These are phyloP conservation scores for Aegotheles bennettii DNA, from an alignment of 2,113 vertebrate species.

Conservation along the genomic window DNA sequence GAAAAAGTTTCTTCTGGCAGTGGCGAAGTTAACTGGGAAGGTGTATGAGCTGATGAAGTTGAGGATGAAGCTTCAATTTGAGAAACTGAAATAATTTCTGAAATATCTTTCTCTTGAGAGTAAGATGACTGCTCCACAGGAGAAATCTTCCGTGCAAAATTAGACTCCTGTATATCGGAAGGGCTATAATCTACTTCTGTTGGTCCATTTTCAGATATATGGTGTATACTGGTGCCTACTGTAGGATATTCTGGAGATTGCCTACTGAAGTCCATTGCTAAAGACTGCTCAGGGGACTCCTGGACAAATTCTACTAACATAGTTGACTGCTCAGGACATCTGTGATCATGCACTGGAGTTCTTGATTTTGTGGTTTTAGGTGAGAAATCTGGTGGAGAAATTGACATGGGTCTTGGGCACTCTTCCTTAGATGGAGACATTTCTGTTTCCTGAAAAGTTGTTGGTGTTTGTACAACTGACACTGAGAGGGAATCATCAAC, in stretches of 20 bases:
- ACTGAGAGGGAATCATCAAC: constrained; percentile 97
- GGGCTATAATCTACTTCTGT: constrained; percentile 94
- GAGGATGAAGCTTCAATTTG: constrained; percentile 92
- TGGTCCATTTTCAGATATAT: constrained; percentile 91
- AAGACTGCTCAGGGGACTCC: constrained; percentile 91
- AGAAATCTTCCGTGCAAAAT: constrained; percentile 67
- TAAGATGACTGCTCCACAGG: constrained; percentile 77
- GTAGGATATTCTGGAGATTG: constrained; percentile 89
- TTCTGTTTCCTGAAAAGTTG: constrained; percentile 90
- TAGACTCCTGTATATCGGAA: constrained; percentile 76
- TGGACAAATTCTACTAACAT: constrained; percentile 88
- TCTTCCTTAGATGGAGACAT: constrained; percentile 93
- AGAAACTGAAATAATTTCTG: constrained; percentile 82
- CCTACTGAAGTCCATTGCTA: constrained; percentile 90
- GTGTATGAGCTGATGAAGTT: constrained; percentile 89
- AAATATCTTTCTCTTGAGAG: constrained; percentile 82
- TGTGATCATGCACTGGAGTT: constrained; percentile 77
- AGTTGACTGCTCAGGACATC: constrained; percentile 87
- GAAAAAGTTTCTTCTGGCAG: constrained; percentile 77
- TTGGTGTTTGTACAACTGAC: constrained; percentile 93
- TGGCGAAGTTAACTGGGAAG: constrained; percentile 84
- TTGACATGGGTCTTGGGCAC: constrained; percentile 94
- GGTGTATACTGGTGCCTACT: constrained; percentile 65
- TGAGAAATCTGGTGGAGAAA: constrained; percentile 92
- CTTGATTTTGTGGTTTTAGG: constrained; percentile 86